Evolutionary conservation across 2,113 vertebrate species (phyloP), one percentile per base, ranked within the genome.

Genomic region (Hemiprocne comata): DNA sequence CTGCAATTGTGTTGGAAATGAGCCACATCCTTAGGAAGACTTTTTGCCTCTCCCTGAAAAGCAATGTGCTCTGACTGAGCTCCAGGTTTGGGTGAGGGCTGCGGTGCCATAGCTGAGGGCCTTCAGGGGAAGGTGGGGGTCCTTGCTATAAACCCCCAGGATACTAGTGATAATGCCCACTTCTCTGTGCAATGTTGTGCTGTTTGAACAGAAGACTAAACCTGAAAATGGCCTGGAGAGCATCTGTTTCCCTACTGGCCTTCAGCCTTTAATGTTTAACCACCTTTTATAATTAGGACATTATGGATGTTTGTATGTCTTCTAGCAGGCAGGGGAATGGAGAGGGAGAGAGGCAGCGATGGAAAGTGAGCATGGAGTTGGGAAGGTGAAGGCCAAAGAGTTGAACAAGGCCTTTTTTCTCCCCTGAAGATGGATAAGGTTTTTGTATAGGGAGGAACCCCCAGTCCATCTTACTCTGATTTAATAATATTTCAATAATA

Each of bases 21-120:
- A 18, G 50, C 24, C 0, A 2, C 6, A 5, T 60, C 48, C 29
- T 24, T 31, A 20, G 14, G 48, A 16, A n/a, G 6, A 3, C 7
- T 28, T 26, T 33, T 18, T 61, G 40, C 16, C 38, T 64, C 24
- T 55, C 18, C 33, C 11, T 60, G 40, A 13, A 31, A 87, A 34
- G 25, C 1, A 0, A 20, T 53, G 69, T 6, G 16, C 20, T 70
- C 28, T 38, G 75, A 42, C 40, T 80, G 26, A 72, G 7, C 11
- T 54, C 13, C 23, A 48, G 57, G 6, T 64, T 48, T 77, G 33
- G 17, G 42, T 23, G 38, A 67, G 31, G 34, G 29, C 48, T 81
- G 33, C 0, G 7, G 60, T 51, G 72, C 25, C 7, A 9, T 3
- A 4, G 19, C 17, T 57, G 44, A 81, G 26, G 17, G 9, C 18